A percentile compares a stretch with the other conserved stretches of the same genome.
Conservation (phyloP, 1,140 invertebrate genomes). For the Pseudomyrmex pallidus region DNA sequence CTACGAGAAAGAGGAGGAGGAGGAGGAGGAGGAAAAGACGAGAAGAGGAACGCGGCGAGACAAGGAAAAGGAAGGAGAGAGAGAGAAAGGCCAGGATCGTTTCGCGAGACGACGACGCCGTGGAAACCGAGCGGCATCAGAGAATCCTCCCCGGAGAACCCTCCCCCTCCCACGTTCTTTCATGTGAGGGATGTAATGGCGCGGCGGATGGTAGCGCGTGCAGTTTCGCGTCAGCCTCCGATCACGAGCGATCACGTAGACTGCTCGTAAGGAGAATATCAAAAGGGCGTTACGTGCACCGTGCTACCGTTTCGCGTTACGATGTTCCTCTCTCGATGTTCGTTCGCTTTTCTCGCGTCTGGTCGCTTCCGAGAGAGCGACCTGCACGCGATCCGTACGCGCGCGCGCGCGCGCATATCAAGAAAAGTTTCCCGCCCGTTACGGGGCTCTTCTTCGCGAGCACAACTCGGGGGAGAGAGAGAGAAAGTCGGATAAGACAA, state of each 20-base stretch:
- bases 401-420: conserved; percentile 30
- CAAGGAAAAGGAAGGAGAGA: not conserved
- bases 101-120: conserved; percentile 34
- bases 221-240: conserved; percentile 63
- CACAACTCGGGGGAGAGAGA: too few relatives aligned
- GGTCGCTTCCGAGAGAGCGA: not conserved
- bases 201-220: conserved; percentile 38
- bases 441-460: not conserved
- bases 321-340: not conserved
- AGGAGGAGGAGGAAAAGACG: not conserved
- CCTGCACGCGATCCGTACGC: not conserved
- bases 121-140: conserved; percentile 34
- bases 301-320: conserved; percentile 41
- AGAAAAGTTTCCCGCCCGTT: conserved; percentile 46
- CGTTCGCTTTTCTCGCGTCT: not conserved
- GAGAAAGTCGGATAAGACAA: conserved; percentile 41
- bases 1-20: not conserved
- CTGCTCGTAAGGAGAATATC: conserved; percentile 66
- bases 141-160: not conserved
- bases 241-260: conserved; percentile 67
- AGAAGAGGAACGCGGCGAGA: conserved; percentile 22
- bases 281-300: conserved; percentile 67
- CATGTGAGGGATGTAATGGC: conserved; percentile 50
- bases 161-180: not conserved
- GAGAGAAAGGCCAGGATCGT: conserved; percentile 34